Evolutionary conservation across 1,140 invertebrate species (phyloP).

Genomic region (Pseudomyrmex dendroicus): DNA sequence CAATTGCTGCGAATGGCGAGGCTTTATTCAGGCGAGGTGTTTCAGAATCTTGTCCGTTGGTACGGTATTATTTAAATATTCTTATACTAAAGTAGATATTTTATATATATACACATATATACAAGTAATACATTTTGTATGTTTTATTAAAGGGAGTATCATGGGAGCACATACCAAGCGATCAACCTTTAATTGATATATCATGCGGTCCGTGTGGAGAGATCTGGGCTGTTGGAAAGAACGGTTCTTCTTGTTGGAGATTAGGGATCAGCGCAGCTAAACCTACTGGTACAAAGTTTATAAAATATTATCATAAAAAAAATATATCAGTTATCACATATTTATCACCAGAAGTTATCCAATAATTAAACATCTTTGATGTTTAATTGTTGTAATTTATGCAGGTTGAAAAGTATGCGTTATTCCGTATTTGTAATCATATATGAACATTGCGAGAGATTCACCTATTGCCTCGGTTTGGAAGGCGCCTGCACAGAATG

Average conservation of each 20-base stretch:
- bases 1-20: constrained; percentile 92
- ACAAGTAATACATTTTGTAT: constrained; percentile 46
- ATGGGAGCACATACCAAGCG: constrained; percentile 92
- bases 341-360: background rate
- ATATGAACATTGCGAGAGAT: no score
- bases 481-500: no score
- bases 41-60: constrained; percentile 88
- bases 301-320: background rate
- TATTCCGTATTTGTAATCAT: no score
- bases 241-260: constrained; percentile 93
- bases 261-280: constrained; percentile 89
- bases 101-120: no score
- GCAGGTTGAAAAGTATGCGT: no score
- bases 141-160: constrained; percentile 86
- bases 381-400: no score
- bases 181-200: constrained; percentile 91
- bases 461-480: no score
- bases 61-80: constrained; percentile 80
- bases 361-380: background rate
- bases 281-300: constrained; percentile 85
- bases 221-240: constrained; percentile 94
- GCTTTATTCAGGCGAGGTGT: constrained; percentile 92
- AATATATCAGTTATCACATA: background rate
- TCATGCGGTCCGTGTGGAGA: constrained; percentile 88
- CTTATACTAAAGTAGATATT: background rate